Evolutionary conservation across 2,113 vertebrate genomes (phyloP), one percentile per base, ranked within the genome.

Genomic region (Centropus bengalensis): DNA sequence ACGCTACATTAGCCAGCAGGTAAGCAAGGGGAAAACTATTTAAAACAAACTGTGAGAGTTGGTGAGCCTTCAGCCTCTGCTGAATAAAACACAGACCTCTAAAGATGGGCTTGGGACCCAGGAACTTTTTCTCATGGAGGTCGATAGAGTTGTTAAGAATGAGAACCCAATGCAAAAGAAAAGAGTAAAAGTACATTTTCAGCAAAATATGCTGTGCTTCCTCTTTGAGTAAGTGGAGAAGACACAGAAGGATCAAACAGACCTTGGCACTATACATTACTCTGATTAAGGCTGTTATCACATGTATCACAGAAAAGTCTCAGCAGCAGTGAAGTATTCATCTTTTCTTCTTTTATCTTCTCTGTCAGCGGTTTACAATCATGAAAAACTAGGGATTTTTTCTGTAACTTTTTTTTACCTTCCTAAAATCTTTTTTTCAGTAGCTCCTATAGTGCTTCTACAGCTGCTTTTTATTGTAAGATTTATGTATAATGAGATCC

Each of bases 371-470:
- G 40, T 64, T 88, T 55, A 88, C 69, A 92, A 32, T 30, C 28
- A 85, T 4, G 20, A 90, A 63, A 84, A 94, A 74, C 56, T 28
- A 40, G 4, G 49, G 81, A 44, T 78, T 92, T 90, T 60, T 90
- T 60, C 76, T 5, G 12, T 56, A 66, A 32, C 14, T 9, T 56
- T 63, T 89, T 80, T 84, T 66, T 26, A 38, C 67, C 56, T 77
- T 77, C 49, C 49, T 47, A 20, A 68, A 36, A 54, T 75, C 2
- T 70, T 78, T 70, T 73, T 22, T 26, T 24, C 30, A 63, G 78
- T 59, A 73, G 55, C 33, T 88, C 45, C 69, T 55, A 14, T 5
- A n/a, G 77, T 23, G 91, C 55, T 93, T 77, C 75, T 40, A 82
- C 70, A 45, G 54, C 54, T 76, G 58, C 38, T 30, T 74, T 56